Evolutionary conservation across 2,888 invertebrate species (phyloP), one percentile per base, ranked within the genome.

Genomic region (Chrysolina oricalcia): DNA sequence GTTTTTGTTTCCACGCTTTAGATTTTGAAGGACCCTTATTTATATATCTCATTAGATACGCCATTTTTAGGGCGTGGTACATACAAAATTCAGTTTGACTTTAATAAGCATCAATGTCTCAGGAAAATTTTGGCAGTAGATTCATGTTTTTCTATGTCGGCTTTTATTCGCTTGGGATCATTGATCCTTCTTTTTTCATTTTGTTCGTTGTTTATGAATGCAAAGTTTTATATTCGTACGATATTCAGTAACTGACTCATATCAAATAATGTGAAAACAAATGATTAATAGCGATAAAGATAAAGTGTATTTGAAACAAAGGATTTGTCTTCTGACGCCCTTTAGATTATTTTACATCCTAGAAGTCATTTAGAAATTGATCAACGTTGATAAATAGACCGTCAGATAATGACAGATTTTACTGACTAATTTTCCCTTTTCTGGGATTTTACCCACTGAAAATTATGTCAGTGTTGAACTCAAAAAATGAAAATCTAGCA

Each of bases 1-100:
- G 68, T 53, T 68, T 68, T 53, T 68, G 23, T 40, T 73, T 64
- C 21, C 72, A 75, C 76, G 11, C 35, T 59, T 59, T 21, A 53
- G 17, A 21, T 21, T 53, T 19, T 53, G 53, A 19, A 53, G 11
- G 2, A 19, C 1, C 4, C 19, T 2, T 27, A 27, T 3, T 3
- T 8, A 3, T 10, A 56, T 56, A 17, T 17, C 9, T 48, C 48
- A 48, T 8, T 8, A 17, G 11, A 21, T 15, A 9, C 27, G 68
- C 53, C 68, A 68, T 68, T 53, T 68, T 59, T 6, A 35, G 59
- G 59, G 59, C 59, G 59, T 59, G 59, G 59, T 59, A 5, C 2
- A 59, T 27, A n/a, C n/a, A 11, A 27, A 59, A 23, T 27, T 35
- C 19, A 13, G 50, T 50, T 5, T 40, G 5, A 3, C 13, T 4